These are phyloP conservation scores for Listronotus oregonensis DNA, from an alignment of 1,140 invertebrate species.

Conservation along the genomic window DNA sequence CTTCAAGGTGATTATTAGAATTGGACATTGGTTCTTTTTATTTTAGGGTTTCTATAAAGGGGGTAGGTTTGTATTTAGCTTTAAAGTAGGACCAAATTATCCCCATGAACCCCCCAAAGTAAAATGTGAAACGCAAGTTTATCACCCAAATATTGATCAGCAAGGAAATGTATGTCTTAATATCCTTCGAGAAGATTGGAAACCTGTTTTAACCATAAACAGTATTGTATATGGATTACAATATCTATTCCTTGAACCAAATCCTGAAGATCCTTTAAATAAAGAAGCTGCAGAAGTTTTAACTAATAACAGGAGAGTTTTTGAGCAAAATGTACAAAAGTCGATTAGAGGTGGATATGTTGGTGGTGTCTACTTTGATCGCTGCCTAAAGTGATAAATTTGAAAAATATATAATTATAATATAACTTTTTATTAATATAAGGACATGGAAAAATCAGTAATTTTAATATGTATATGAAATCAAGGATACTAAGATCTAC, in stretches of 20 bases:
- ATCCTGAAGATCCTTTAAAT: conserved; percentile 97
- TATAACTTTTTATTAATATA: conserved; percentile 10
- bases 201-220: conserved; percentile 96
- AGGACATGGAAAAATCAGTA: conserved; percentile 6
- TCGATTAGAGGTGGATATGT: conserved; percentile 95
- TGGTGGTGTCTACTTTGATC: conserved; percentile 90
- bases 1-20: too few relatives aligned
- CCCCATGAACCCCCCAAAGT: conserved; percentile 96
- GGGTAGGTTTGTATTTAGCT: conserved; percentile 94
- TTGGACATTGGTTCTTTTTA: neutral
- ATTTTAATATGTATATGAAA: conserved; percentile 13
- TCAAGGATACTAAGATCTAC: neutral
- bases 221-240: conserved; percentile 98
- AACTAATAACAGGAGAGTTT: conserved; percentile 89
- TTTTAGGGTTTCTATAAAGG: conserved; percentile 90
- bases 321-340: conserved; percentile 95
- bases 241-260: conserved; percentile 97
- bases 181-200: conserved; percentile 97
- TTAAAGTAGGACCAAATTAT: conserved; percentile 96
- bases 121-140: conserved; percentile 92
- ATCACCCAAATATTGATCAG: conserved; percentile 94
- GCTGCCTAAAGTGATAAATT: conserved; percentile 88
- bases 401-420: conserved; percentile 1
- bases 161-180: conserved; percentile 95
- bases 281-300: conserved; percentile 99